Base-by-base conservation (phyloP, 2,797 vertebrate species). In the Dendrocincla tyrannina region DNA sequence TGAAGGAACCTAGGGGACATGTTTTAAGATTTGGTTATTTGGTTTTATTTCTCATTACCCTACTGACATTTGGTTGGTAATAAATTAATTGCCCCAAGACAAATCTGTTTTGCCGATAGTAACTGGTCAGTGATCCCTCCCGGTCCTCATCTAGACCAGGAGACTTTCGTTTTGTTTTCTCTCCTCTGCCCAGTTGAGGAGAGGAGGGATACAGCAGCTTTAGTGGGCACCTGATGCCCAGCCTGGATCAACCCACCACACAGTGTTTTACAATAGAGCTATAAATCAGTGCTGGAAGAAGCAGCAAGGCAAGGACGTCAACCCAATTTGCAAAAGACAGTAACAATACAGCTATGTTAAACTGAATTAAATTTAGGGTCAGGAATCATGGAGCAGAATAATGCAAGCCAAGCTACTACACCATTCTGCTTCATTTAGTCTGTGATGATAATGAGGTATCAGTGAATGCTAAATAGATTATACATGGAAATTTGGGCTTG, bases 371-470 rank as follows among this genome's bases (percentile, higher is more conserved):
- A 44, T 87, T 88, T 74, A 58, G 68, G 80, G 59, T 89, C 74
- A 74, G 52, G 64, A 95, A 60, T 89, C 37, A 46, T 13, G 15
- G 32, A 59, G 37, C 3, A 89, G 20, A 78, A 67, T 82, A 90
- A 79, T 66, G 62, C 63, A 91, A 88, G 52, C 17, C 27, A 85
- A 84, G 42, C 76, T 73, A 69, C 39, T 91, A 67, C 47, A 56
- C 27, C 35, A 73, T 91, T 91, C 85, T 88, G 39, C 67, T 90
- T 94, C 86, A 42, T 88, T 94, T 90, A 89, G 66, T 64, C 80
- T 72, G 35, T 78, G 83, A 90, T 82, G 77, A 91, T 76, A 95
- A 90, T 77, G 49, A 84, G 41, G 10, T 78, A 76, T 84, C 2
- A 6, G 70, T 73, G 74, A 85, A 92, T 82, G 28, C 32, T 94